phyloP scores from a whole-genome alignment of 2,113 vertebrate genomes.

The Camelus dromedarius region DNA sequence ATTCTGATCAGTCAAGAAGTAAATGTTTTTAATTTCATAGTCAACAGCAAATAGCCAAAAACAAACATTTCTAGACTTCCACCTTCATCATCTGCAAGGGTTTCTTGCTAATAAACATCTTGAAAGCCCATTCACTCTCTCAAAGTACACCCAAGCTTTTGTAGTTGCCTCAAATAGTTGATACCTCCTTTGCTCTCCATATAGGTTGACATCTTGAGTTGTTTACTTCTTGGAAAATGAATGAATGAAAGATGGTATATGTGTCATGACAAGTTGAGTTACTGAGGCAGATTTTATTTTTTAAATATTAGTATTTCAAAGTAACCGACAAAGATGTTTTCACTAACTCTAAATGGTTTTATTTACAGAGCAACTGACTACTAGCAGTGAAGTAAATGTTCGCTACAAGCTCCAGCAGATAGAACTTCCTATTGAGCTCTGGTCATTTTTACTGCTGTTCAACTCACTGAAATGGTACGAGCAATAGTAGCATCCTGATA shows the following conservation, averaged over 20 bases:
- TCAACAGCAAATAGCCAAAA: not conserved
- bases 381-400: not conserved
- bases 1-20: constrained; percentile 23
- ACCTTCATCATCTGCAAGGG: not conserved
- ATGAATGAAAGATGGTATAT: not conserved
- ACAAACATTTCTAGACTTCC: constrained; percentile 3
- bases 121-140: not conserved
- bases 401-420: not conserved
- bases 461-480: not conserved
- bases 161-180: not conserved
- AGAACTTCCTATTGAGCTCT: not conserved
- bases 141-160: not conserved
- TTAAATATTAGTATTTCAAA: constrained; percentile 7
- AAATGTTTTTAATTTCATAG: not conserved
- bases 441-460: not conserved
- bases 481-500: not conserved
- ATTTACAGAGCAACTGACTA: not conserved
- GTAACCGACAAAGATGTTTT: not conserved
- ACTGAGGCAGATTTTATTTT: not conserved
- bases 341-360: constrained; percentile 24
- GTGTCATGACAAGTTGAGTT: not conserved
- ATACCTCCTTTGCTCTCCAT: not conserved
- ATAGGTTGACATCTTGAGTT: not conserved
- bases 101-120: constrained; percentile 19
- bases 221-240: not conserved